These are phyloP conservation scores for Corythaixoides concolor DNA, from an alignment of 2,113 vertebrate genomes.

Conservation along the genomic window DNA sequence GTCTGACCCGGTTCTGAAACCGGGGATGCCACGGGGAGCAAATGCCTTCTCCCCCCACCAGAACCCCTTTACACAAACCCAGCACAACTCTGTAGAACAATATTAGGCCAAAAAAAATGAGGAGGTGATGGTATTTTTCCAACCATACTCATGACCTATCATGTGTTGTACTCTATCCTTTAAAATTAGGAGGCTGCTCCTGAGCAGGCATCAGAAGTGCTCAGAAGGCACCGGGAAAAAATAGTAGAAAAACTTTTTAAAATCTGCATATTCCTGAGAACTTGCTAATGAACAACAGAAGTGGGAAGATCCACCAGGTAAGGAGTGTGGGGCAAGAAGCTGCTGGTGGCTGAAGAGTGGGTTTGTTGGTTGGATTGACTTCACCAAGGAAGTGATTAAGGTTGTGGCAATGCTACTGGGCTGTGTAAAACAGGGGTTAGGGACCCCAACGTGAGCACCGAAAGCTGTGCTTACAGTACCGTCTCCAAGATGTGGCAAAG, in stretches of 20 bases:
- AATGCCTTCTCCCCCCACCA: no score
- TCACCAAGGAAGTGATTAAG: not conserved
- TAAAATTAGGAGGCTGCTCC: conserved; percentile 62
- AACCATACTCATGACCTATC: not conserved
- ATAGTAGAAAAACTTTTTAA: not conserved
- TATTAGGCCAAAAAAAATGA: not conserved
- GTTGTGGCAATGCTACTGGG: not conserved
- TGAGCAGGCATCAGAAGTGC: conserved; percentile 27
- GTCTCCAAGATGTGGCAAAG: not conserved
- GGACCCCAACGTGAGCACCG: not conserved
- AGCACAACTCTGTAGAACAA: not conserved
- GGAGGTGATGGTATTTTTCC: not conserved
- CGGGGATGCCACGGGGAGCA: no score
- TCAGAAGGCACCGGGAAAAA: not conserved
- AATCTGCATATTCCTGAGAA: not conserved
- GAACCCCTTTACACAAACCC: no score
- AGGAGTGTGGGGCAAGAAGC: not conserved
- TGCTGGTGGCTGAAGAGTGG: not conserved
- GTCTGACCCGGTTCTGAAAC: no score
- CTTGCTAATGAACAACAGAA: not conserved
- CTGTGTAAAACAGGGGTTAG: not conserved
- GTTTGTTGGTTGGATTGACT: not conserved
- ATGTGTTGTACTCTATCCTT: not conserved
- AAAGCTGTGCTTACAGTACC: not conserved
- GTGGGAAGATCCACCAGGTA: conserved; percentile 41